Base-by-base conservation (phyloP, 1,140 invertebrate species). In the Anagrus nilaparvatae region DNA sequence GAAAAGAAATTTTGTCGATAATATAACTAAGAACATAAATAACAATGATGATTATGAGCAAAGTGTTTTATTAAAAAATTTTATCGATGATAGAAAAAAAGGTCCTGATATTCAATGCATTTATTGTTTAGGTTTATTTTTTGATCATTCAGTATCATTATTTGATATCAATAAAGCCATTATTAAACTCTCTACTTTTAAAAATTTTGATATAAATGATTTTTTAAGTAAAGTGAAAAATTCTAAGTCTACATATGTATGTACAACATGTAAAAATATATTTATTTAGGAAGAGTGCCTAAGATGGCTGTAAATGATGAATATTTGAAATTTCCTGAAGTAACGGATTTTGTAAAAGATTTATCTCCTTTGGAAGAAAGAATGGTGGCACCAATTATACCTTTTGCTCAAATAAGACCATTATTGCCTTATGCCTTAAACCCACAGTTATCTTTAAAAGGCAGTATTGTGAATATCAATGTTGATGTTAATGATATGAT, bases 401-500 rank as follows among this genome's bases (percentile, higher is more conserved):
- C 35, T 33, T 50, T 48, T 20, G 42, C 43, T 42, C 47, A 49
- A 30, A 47, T 49, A 34, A 45, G 40, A 39, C 20, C 47, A 9
- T 14, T 49, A 18, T 31, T 47, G 43, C 44, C 47, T 21, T 38
- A 43, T 33, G 38, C 41, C 20, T 19, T 49, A 18, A 49, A 52
- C 42, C 29, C 47, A 32, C 47, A 46, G 38, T 31, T 49, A 32
- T 42, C 38, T 2, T 41, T 49, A 17, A 43, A 51, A 37, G 47
- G 47, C 3, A 48, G 50, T 40, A 35, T 49, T 37, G 47, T 46
- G 4, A 51, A 48, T 32, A 46, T 51, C 23, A 25, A 23, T 18
- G 32, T 44, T 13, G 47, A 51, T 27, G 41, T 51, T 27, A 44
- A 51, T 44, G 44, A 46, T 12, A 46, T 51, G 43, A 18, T 51